Evolutionary conservation across 2,113 vertebrate genomes (phyloP).

Genomic region (Bubo bubo): DNA sequence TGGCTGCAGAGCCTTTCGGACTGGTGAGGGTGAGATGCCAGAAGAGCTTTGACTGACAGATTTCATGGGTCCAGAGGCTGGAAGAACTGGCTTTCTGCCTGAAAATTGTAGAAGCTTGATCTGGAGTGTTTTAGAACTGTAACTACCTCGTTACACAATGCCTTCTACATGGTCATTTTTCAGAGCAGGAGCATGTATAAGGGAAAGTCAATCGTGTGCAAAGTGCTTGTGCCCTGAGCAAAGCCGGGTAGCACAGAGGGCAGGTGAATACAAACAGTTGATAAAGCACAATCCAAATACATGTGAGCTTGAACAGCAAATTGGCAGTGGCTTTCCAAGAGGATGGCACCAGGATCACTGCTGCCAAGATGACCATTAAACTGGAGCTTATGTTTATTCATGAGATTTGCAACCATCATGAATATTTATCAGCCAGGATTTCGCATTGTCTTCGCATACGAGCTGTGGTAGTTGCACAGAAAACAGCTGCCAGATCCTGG

Average conservation of each 20-base stretch:
- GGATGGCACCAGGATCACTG: background rate
- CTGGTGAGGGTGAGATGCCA: background rate
- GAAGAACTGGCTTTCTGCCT: background rate
- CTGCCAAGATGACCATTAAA: background rate
- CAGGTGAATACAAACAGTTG: background rate
- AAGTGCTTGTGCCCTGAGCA: background rate
- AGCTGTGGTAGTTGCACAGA: background rate
- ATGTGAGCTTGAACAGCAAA: background rate
- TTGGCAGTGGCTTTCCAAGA: background rate
- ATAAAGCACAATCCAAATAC: background rate
- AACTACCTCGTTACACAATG: background rate
- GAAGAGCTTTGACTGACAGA: background rate
- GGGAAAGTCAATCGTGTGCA: background rate
- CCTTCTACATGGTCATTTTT: background rate
- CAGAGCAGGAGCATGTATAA: background rate
- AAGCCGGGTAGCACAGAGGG: background rate
- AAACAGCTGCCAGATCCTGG: background rate
- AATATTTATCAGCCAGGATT: background rate
- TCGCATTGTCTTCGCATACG: background rate
- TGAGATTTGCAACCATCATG: background rate
- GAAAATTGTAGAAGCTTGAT: background rate
- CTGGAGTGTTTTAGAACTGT: background rate
- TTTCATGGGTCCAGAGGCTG: background rate
- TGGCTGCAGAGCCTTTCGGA: background rate
- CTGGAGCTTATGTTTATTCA: background rate